A percentile compares a stretch with the other conserved stretches of the same genome.
These are phyloP conservation scores for Smithornis capensis DNA, from an alignment of 2,113 vertebrate genomes.

Conservation along the genomic window DNA sequence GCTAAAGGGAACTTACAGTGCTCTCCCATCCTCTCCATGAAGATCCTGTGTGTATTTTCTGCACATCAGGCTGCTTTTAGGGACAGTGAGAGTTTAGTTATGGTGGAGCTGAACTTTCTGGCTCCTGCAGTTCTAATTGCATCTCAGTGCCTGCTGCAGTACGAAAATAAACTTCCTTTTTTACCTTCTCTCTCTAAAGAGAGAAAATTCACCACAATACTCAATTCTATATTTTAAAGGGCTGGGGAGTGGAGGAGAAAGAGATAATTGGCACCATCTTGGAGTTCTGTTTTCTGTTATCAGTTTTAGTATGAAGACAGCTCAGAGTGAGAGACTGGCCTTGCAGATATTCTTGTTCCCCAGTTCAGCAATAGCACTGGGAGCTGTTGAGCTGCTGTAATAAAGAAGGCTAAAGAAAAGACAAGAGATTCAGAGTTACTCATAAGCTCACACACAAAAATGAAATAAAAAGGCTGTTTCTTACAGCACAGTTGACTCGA, in stretches of 20 bases:
- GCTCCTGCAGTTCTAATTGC: neutral
- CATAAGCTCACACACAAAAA: neutral
- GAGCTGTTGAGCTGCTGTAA: neutral
- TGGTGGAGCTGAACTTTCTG: neutral
- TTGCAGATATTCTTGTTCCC: neutral
- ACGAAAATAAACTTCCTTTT: neutral
- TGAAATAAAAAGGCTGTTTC: neutral
- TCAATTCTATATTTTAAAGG: neutral
- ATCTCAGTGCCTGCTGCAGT: neutral
- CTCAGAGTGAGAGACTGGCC: neutral
- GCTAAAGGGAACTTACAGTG: rapidly evolving
- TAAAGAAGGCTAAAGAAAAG: neutral
- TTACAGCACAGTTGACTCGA: neutral
- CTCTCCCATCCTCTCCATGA: rapidly evolving
- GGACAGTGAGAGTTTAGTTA: neutral
- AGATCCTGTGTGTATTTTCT: neutral
- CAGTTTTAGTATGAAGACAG: neutral
- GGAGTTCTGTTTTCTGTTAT: neutral
- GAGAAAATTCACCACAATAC: neutral
- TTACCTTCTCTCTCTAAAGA: neutral
- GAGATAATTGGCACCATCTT: neutral
- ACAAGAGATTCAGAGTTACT: neutral
- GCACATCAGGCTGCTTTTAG: neutral
- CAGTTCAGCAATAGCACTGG: neutral
- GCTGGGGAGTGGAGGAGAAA: neutral